Percentiles rank a stretch among this genome's conserved stretches.
Evolutionary conservation across 2,888 invertebrate genomes (phyloP).

Genomic region (Linyphia triangularis): DNA sequence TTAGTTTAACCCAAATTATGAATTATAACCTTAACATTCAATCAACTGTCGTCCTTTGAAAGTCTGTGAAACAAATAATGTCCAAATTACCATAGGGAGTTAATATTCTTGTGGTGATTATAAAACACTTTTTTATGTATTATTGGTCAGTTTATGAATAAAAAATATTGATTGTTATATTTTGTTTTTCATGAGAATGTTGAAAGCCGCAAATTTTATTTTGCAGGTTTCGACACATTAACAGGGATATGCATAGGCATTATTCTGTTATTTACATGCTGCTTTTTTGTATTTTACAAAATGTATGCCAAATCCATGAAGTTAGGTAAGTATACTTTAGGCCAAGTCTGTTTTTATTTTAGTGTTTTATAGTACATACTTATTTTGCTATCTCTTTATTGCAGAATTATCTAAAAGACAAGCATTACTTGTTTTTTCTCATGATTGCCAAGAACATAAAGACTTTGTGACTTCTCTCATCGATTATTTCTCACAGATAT

Average conservation of each 20-base stretch:
- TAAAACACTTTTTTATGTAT: too few relatives aligned
- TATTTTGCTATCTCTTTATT: background rate
- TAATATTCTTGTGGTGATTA: too few relatives aligned
- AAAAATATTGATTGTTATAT: too few relatives aligned
- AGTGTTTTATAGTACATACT: background rate
- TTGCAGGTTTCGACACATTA: background rate
- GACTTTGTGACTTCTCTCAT: background rate
- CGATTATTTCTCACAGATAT: background rate
- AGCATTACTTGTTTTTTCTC: background rate
- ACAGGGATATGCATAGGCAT: background rate
- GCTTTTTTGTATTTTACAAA: background rate
- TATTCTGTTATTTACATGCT: background rate
- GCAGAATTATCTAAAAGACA: background rate
- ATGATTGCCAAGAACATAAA: background rate
- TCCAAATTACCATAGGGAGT: too few relatives aligned
- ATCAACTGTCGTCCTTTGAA: too few relatives aligned
- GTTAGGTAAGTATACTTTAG: background rate
- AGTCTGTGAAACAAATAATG: too few relatives aligned
- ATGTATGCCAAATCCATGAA: background rate
- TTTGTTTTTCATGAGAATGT: too few relatives aligned
- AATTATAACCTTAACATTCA: too few relatives aligned
- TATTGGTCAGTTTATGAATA: too few relatives aligned
- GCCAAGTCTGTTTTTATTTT: background rate
- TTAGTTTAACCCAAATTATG: too few relatives aligned
- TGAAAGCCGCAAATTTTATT: background rate